phyloP scores from a whole-genome alignment of 92 coral and sea anemone species.

The Palythoa caribaeorum region DNA sequence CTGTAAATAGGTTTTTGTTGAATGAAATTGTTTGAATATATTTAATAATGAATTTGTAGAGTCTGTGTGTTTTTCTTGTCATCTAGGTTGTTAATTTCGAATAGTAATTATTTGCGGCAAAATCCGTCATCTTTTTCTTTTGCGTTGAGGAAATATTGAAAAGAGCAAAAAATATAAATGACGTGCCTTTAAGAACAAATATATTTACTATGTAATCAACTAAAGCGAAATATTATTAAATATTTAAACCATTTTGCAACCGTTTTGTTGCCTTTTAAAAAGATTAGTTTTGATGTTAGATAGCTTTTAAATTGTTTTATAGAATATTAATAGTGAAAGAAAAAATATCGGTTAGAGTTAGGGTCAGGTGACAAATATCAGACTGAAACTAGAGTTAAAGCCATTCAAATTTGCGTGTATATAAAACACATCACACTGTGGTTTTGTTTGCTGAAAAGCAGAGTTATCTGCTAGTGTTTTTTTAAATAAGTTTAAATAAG shows the following conservation, averaged over 20 bases:
- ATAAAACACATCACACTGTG: too few species aligned
- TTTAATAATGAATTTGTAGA: not conserved
- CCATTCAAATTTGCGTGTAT: too few species aligned
- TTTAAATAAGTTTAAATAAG: too few species aligned
- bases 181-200: too few species aligned
- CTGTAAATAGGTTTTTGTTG: not conserved
- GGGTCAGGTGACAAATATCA: too few species aligned
- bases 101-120: not conserved
- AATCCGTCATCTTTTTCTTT: constrained; percentile 2
- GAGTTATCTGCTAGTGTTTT: too few species aligned
- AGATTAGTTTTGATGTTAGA: not conserved
- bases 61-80: too few species aligned
- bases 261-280: not conserved
- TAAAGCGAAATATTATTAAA: constrained; percentile 5
- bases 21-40: not conserved
- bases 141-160: constrained; percentile 25
- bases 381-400: too few species aligned
- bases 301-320: not conserved
- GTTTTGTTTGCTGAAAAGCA: too few species aligned
- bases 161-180: not conserved
- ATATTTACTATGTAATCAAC: not conserved
- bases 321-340: not conserved
- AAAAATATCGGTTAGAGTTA: not conserved
- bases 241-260: not conserved
- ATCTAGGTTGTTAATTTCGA: too few species aligned